phyloP scores from a whole-genome alignment of 2,888 invertebrate species.

The Oscheius sp. region DNA sequence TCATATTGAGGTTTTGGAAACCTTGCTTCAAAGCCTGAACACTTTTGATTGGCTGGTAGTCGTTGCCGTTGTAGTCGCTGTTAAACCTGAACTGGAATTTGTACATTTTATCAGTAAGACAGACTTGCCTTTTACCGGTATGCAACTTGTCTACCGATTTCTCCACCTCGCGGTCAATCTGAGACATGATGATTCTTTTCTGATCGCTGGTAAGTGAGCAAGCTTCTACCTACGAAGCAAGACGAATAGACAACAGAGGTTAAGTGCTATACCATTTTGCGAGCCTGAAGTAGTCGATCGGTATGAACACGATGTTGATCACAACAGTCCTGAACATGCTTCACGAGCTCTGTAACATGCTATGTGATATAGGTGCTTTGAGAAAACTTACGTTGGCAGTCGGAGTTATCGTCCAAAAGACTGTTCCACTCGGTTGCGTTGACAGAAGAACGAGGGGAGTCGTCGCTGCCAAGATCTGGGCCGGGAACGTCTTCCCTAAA shows the following conservation, averaged over 20 bases:
- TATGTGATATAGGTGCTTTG: background rate
- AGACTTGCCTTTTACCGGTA: slow-evolving; percentile 13
- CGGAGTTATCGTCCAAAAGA: slow-evolving; percentile 28
- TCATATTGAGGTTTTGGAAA: slow-evolving; percentile 28
- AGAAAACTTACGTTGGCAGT: slow-evolving; percentile 27
- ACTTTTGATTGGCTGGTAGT: slow-evolving; percentile 52
- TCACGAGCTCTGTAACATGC: slow-evolving; percentile 56
- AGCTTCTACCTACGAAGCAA: slow-evolving; percentile 34
- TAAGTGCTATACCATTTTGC: slow-evolving; percentile 51
- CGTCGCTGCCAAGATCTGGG: slow-evolving; percentile 61
- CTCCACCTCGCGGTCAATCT: slow-evolving; percentile 32
- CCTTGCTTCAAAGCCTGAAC: slow-evolving; percentile 34
- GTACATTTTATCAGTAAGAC: background rate
- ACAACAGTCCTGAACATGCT: slow-evolving; percentile 60
- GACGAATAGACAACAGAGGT: slow-evolving; percentile 12
- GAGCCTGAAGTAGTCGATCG: slow-evolving; percentile 60
- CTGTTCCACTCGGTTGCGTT: slow-evolving; percentile 52
- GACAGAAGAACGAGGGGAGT: slow-evolving; percentile 56
- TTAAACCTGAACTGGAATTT: slow-evolving; percentile 9
- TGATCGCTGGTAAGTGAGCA: slow-evolving; percentile 28
- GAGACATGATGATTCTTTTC: slow-evolving; percentile 30
- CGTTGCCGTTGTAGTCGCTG: slow-evolving; percentile 44
- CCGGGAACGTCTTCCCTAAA: slow-evolving; percentile 41
- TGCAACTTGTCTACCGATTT: slow-evolving; percentile 32
- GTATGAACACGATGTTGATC: slow-evolving; percentile 54